A percentile compares a stretch with the other conserved stretches of the same genome.
These are phyloP conservation scores for Antrozous pallidus DNA, from an alignment of 2,797 vertebrate species.

Conservation along the genomic window DNA sequence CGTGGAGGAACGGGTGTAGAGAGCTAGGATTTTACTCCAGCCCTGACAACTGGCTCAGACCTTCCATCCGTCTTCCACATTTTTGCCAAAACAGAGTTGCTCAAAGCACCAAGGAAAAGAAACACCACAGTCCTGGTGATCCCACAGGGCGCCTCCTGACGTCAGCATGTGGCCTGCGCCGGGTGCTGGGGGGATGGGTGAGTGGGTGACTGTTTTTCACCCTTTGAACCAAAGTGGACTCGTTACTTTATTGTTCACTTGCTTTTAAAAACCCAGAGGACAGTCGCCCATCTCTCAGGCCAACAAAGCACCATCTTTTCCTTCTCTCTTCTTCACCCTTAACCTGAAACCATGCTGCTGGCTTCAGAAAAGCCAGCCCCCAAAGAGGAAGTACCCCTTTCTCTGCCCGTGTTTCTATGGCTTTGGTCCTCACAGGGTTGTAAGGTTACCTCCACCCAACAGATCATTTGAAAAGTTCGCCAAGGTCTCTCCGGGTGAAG, in stretches of 20 bases:
- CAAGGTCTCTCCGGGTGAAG: background rate
- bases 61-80: background rate
- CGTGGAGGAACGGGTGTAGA: background rate
- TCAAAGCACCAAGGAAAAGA: background rate
- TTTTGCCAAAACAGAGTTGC: background rate
- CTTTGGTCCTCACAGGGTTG: background rate
- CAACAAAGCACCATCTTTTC: background rate
- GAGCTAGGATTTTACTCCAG: background rate
- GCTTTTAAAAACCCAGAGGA: background rate
- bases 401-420: background rate
- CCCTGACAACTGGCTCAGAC: background rate
- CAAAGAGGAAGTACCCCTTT: background rate
- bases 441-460: background rate
- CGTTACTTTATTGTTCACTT: background rate
- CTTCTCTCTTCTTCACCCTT: background rate
- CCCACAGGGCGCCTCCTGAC: background rate
- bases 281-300: background rate
- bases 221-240: background rate
- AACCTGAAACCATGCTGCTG: background rate
- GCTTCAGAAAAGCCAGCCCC: conserved; percentile 1
- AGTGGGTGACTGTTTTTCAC: background rate
- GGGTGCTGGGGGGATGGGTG: background rate
- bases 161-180: background rate
- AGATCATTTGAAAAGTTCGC: conserved; percentile 7
- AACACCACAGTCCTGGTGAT: background rate